Conservation (phyloP, 2,113 vertebrate genomes). For the pig (Sus scrofa) region DNA sequence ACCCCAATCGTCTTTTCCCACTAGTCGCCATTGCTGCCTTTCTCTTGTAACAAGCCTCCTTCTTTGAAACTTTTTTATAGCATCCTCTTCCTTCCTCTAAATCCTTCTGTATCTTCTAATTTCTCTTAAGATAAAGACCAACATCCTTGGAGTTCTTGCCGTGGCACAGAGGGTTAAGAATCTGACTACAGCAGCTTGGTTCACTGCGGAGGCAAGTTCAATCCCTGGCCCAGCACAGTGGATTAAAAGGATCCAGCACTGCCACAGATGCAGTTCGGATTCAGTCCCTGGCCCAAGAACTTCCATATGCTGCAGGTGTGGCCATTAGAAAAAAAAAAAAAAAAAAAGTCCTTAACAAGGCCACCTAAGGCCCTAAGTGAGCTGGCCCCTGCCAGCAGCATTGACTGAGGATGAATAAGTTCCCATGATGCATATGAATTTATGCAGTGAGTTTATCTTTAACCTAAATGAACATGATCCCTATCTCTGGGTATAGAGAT, state of each 20-base stretch:
- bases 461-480: not conserved
- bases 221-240: no score
- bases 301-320: no score
- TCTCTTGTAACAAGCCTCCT: not conserved
- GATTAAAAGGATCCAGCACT: no score
- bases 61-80: not conserved
- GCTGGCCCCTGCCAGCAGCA: not conserved
- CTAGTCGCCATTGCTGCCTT: not conserved
- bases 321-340: no score
- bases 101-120: not conserved
- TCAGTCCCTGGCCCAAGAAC: no score
- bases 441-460: not conserved
- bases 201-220: no score
- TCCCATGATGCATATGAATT: not conserved
- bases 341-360: not conserved
- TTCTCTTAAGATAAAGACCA: not conserved
- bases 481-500: not conserved
- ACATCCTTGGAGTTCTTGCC: not conserved
- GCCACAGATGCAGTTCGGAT: no score
- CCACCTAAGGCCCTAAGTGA: not conserved
- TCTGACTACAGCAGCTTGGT: no score
- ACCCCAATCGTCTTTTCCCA: not conserved
- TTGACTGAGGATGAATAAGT: not conserved
- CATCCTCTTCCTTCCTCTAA: not conserved
- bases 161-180: no score